Conservation (phyloP, 2,888 invertebrate genomes). For the Tridacna crocea region DNA sequence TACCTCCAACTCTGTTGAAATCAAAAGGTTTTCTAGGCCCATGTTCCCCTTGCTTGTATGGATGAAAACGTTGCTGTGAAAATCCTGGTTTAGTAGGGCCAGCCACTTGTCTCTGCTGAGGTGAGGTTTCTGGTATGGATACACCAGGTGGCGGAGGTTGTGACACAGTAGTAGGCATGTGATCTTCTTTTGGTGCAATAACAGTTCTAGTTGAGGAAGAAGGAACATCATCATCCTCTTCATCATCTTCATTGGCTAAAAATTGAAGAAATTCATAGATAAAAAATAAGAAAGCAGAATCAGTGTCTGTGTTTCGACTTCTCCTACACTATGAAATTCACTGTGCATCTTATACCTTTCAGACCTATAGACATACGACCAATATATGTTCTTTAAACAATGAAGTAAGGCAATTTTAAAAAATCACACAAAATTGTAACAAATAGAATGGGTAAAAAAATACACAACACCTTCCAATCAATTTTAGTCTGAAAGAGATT, state of each 20-base stretch:
- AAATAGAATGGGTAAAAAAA: too few species aligned
- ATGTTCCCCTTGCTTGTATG: constrained; percentile 55
- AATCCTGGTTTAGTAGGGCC: constrained; percentile 55
- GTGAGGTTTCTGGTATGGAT: constrained; percentile 72
- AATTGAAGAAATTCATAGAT: too few species aligned
- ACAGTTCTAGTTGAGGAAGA: constrained; percentile 58
- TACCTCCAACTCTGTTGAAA: constrained; percentile 76
- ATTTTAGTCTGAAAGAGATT: too few species aligned
- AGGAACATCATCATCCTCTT: constrained; percentile 42
- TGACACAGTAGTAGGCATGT: constrained; percentile 26
- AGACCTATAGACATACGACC: background rate
- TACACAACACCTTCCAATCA: too few species aligned
- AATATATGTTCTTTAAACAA: too few species aligned
- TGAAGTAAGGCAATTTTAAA: too few species aligned
- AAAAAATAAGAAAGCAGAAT: background rate
- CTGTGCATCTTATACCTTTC: background rate
- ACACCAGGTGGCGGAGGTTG: constrained; percentile 56
- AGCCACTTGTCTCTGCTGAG: constrained; percentile 46
- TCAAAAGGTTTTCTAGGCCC: constrained; percentile 75
- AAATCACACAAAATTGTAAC: too few species aligned
- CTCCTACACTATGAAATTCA: too few species aligned
- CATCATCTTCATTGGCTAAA: constrained; percentile 16
- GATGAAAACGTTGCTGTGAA: constrained; percentile 61
- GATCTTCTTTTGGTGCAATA: constrained; percentile 62
- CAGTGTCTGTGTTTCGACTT: background rate